Evolutionary conservation across 1,140 invertebrate species (phyloP), one percentile per base, ranked within the genome.

Genomic region (Trigoniulus corallinus): DNA sequence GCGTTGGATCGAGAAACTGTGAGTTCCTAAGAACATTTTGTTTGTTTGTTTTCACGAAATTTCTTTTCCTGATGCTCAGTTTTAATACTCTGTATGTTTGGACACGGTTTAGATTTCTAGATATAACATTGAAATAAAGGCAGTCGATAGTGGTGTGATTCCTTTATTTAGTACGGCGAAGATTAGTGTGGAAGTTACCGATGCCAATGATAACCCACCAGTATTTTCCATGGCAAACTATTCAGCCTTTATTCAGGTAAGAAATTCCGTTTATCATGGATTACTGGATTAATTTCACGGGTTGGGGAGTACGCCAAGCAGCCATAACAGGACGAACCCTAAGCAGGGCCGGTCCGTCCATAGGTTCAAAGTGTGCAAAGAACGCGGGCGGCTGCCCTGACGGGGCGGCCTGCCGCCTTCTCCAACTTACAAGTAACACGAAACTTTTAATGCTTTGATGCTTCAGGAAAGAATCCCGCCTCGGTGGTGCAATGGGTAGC

Each of bases 171-270:
- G 74, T 51, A 78, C 77, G 58, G 79, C 83, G 4, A 70, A 80
- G 53, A 74, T 94, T 0, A 81, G 81, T 57, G 74, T 95, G 37
- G 81, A 87, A 62, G 75, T 95, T 21, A 63, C 77, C 2, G 89
- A 94, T 64, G 80, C 82, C 0, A 95, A 95, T 65, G 89, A 95
- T 60, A 91, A 93, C 62, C 76, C 84, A 13, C 69, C 68, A 12
- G 29, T 51, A 7, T 69, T 68, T 51, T 59, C 54, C 20, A 52
- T 41, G 27, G 53, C 53, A 7, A 54, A 57, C 22, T 50, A 57
- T 49, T 47, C 54, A 21, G 50, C 54, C 34, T 52, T 56, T 47
- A 51, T 58, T 2, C 57, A 57, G 48, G 57, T 56, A 54, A 23
- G 42, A n/a, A 42, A 7, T n/a, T 49, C 39, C 7, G n/a, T 12